Base-by-base conservation (phyloP, 2,113 vertebrate species). In the Thalassoma bifasciatum region DNA sequence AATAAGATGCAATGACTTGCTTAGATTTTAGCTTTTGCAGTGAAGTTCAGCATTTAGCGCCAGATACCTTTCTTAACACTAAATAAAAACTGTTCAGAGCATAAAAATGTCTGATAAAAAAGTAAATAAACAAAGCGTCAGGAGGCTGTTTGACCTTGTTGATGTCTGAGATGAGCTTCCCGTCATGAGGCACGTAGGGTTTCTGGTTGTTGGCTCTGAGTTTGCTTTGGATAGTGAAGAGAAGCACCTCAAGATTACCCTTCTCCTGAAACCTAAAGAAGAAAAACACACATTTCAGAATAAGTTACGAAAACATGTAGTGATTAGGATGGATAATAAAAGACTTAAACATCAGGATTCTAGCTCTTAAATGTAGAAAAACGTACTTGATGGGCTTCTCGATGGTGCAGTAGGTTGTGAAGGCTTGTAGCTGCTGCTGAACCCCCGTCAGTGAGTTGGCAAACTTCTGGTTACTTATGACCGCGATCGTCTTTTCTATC, bases 181-280 rank as follows among this genome's bases (percentile, higher is more conserved):
- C 97, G 14, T 99, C 98, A 11, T 93, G 93, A 88, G 97, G 97
- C 82, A 98, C 85, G 0, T 94, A 99, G 65, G 95, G 95, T 68
- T 96, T 96, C 87, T 95, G 96, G 92, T 99, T 97, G 91, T 94
- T 96, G 90, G 97, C 98, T 12, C 98, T 93, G 42, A 99, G 93
- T 59, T 97, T 97, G 93, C 98, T 99, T 94, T 99, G 98, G 92
- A 99, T 97, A 85, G 95, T 98, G 92, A 99, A 99, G 58, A 99
- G 96, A 62, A 98, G 94, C 6, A 99, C 97, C 81, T 99, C 98
- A 19, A 99, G 91, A 82, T 99, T 99, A 3, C 97, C 98, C 81
- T 98, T 99, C 84, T 99, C 97, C 91, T 98, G 96, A 79, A 98
- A 99, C 92, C 98, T 99, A 66, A 26, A 42, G 2, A 17, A 47